phyloP scores from a whole-genome alignment of 2,113 vertebrate genomes.

The Procavia capensis region DNA sequence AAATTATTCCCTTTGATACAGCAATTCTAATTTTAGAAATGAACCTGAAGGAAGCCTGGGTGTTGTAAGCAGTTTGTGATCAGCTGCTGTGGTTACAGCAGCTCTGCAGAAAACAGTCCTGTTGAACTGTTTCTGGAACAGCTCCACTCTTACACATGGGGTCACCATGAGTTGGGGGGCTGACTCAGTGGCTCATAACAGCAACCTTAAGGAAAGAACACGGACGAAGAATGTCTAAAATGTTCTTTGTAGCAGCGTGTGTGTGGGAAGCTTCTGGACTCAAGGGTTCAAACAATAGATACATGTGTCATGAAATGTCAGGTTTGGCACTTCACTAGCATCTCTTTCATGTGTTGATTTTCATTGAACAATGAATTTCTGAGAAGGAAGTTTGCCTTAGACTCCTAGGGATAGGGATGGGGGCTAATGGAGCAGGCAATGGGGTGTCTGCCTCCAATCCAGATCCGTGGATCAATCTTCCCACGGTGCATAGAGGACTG shows the following conservation, averaged over 20 bases:
- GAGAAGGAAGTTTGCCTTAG: background rate
- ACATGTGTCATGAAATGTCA: background rate
- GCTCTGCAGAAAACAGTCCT: background rate
- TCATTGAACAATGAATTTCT: background rate
- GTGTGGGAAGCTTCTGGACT: background rate
- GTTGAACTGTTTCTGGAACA: background rate
- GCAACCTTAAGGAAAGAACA: background rate
- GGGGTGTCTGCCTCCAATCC: background rate
- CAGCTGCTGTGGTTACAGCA: too few relatives aligned
- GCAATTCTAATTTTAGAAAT: background rate
- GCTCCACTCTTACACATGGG: background rate
- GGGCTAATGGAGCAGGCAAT: too few relatives aligned
- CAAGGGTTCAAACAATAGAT: background rate
- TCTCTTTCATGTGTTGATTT: background rate
- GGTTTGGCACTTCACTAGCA: too few relatives aligned
- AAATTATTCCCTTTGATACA: background rate
- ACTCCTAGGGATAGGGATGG: background rate
- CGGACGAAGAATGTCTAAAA: background rate
- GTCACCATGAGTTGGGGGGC: background rate
- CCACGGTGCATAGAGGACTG: too few relatives aligned
- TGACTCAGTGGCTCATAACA: background rate
- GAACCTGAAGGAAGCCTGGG: background rate
- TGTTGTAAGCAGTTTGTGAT: too few relatives aligned
- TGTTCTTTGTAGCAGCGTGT: rapidly evolving
- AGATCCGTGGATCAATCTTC: background rate